Conservation (phyloP, 2,797 vertebrate genomes). For the Muscicapa striata region DNA sequence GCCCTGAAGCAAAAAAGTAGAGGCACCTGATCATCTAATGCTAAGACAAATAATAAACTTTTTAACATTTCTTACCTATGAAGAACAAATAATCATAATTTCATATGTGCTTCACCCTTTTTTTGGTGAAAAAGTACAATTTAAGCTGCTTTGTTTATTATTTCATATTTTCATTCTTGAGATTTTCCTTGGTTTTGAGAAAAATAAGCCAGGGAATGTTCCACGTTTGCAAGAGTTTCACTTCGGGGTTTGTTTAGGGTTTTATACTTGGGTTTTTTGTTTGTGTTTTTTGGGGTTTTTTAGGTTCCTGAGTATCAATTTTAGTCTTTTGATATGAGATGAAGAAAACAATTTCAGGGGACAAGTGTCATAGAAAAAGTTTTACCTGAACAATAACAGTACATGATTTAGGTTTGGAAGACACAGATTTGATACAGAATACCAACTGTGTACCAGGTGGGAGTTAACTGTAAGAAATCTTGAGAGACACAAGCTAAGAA, state of each 20-base stretch:
- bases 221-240: background rate
- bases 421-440: background rate
- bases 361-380: background rate
- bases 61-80: background rate
- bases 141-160: background rate
- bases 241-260: background rate
- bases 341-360: background rate
- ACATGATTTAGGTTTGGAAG: background rate
- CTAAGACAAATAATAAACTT: background rate
- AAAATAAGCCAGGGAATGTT: background rate
- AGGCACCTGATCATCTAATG: background rate
- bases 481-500: background rate
- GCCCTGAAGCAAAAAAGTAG: background rate
- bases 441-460: background rate
- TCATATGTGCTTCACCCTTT: rapidly evolving
- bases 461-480: background rate
- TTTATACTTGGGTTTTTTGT: background rate
- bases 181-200: background rate
- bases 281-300: no score
- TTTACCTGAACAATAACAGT: background rate
- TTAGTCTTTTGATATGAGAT: background rate
- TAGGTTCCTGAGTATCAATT: background rate
- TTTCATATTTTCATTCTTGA: background rate
- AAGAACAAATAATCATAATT: background rate
- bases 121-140: background rate